A percentile compares a stretch with the other conserved stretches of the same genome.
phyloP scores from a whole-genome alignment of 2,888 invertebrate genomes.

The Philereme vetulata region DNA sequence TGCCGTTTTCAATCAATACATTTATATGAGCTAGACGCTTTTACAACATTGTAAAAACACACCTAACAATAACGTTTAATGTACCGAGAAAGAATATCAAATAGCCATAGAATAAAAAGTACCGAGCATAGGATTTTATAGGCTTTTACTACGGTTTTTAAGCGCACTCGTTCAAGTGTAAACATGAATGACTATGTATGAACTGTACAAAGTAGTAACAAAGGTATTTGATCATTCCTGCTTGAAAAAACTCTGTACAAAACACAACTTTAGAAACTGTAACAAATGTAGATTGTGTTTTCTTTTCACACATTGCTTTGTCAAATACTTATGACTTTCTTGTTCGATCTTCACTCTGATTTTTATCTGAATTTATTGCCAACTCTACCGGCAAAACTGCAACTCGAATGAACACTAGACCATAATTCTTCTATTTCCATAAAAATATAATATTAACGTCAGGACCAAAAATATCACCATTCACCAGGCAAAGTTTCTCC shows the following conservation, averaged over 20 bases:
- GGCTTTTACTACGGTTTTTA: constrained; percentile 35
- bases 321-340: too few relatives aligned
- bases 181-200: constrained; percentile 24
- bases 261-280: too few relatives aligned
- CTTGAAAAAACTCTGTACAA: too few relatives aligned
- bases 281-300: too few relatives aligned
- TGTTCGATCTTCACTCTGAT: too few relatives aligned
- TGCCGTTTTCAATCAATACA: constrained; percentile 6
- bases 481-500: constrained; percentile 55
- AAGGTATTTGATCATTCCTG: too few relatives aligned
- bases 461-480: constrained; percentile 36
- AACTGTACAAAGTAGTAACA: constrained; percentile 17
- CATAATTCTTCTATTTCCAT: constrained; percentile 28
- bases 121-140: constrained; percentile 32
- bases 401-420: too few relatives aligned
- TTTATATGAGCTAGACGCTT: constrained; percentile 13
- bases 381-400: not conserved
- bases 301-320: too few relatives aligned
- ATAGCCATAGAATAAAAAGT: constrained; percentile 24
- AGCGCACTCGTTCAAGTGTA: constrained; percentile 26
- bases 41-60: constrained; percentile 20
- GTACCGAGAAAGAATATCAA: constrained; percentile 29
- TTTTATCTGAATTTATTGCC: not conserved
- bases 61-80: constrained; percentile 18
- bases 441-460: constrained; percentile 53